Base-by-base conservation (phyloP, 2,888 invertebrate species). In the Drosophila dives region DNA sequence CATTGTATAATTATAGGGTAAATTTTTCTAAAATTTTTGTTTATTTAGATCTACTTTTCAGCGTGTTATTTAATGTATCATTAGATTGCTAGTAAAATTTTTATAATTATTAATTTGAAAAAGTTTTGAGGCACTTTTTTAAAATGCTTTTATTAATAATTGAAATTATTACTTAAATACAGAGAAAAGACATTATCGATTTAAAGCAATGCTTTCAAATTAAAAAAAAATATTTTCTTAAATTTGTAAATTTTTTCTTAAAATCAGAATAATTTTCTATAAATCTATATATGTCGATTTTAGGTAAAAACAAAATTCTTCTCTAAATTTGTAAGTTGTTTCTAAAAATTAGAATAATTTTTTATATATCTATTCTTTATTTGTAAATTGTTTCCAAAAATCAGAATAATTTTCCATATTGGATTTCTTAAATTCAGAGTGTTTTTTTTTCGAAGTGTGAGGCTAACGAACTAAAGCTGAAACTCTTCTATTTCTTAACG, bases 381-480 rank as follows among this genome's bases (percentile, higher is more conserved):
- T 20, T 15, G 7, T 2, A 42, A 42, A 3, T 15, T 2, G 7
- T 15, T 7, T 45, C 20, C 12, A 12, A 20, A 3, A 12, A 12
- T 12, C 12, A 7, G 12, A 45, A 20, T 8, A 38, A 17, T 38
- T 8, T 40, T 40, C 0, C 38, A 38, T 3, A 8, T 17, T 8
- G 17, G 4, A 17, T 17, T 38, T 38, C 17, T 17, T 17, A 38
- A 17, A 38, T 17, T 7, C 15, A 8, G 15, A 1, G 4, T 3
- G 8, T 8, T 1, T 15, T n/a, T 33, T 51, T 33, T 20, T 55
- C 26, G 3, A 4, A 55, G 55, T 55, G 55, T 38, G 32, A 59
- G 74, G 68, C 85, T 84, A 87, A 87, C 86, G 74, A 89, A 85
- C 77, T 65, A 56, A 23, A 66, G 68, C 63, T 38, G 26, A n/a